Evolutionary conservation across 1,140 invertebrate species (phyloP).

Genomic region (Drosophila equinoxialis): DNA sequence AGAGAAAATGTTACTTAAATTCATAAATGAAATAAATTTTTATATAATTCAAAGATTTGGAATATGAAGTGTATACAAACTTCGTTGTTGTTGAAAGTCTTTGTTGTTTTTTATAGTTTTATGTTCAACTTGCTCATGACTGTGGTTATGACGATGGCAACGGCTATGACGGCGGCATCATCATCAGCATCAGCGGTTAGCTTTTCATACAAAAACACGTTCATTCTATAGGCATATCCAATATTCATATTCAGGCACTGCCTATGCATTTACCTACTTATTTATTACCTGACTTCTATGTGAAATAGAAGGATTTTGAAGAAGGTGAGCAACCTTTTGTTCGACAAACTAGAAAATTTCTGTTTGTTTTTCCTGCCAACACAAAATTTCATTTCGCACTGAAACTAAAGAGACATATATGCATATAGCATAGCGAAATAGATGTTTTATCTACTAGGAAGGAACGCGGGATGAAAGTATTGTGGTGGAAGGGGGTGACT

Average conservation of each 20-base stretch:
- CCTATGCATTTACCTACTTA: conserved; percentile 12
- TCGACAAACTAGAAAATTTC: conserved; percentile 63
- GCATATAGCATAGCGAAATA: background rate
- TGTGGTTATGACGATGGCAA: conserved; percentile 37
- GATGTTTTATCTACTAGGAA: background rate
- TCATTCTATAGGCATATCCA: conserved; percentile 62
- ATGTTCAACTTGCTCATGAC: conserved; percentile 21
- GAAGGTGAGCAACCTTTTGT: conserved; percentile 39
- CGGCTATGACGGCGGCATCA: background rate
- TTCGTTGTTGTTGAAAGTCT: background rate
- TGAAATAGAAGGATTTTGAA: conserved; percentile 3
- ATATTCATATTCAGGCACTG: conserved; percentile 65
- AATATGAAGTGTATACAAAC: background rate
- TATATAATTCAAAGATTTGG: no score
- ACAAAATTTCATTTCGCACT: conserved; percentile 76
- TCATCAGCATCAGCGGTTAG: conserved; percentile 29
- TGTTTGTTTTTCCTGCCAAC: conserved; percentile 61
- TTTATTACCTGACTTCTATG: conserved; percentile 54
- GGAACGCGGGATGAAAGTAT: background rate
- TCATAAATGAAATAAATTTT: no score
- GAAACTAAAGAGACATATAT: conserved; percentile 61
- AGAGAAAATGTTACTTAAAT: no score
- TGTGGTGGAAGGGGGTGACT: no score
- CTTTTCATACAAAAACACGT: conserved; percentile 3
- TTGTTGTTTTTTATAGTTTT: conserved; percentile 18